Conservation (phyloP, 30 jellyfish, hydroid and myxozoan genomes). For the Catostylus mosaicus region DNA sequence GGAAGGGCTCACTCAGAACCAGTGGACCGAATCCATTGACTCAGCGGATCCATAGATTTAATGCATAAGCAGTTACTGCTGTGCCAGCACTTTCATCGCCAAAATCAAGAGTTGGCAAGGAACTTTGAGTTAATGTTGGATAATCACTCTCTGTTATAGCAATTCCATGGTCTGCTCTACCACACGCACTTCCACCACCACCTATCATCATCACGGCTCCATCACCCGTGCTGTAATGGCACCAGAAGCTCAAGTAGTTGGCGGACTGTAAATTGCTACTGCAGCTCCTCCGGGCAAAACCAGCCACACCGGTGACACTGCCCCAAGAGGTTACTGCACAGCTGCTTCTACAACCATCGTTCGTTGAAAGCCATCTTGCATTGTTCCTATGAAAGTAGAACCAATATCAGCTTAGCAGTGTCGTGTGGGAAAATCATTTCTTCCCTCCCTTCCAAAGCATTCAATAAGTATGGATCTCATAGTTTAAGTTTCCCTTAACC, state of each 20-base stretch:
- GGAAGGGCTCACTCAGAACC: neutral
- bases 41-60: conserved; percentile 35
- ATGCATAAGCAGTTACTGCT: conserved; percentile 5
- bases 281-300: conserved; percentile 26
- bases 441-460: too few relatives aligned
- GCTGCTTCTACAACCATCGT: conserved; percentile 18
- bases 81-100: conserved; percentile 13
- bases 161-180: conserved; percentile 56
- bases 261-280: conserved; percentile 14
- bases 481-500: too few relatives aligned
- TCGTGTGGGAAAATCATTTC: too few relatives aligned
- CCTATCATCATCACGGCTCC: conserved; percentile 62
- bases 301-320: conserved; percentile 2
- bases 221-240: conserved; percentile 64
- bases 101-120: neutral
- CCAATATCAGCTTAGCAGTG: too few relatives aligned
- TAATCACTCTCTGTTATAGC: conserved; percentile 31
- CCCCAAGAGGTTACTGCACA: conserved; percentile 13
- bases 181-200: conserved; percentile 59
- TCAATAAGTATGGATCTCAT: too few relatives aligned
- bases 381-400: conserved; percentile 37
- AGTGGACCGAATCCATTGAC: too few relatives aligned
- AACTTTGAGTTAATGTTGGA: neutral
- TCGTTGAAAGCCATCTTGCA: conserved; percentile 22
- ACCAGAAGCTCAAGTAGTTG: conserved; percentile 50